phyloP scores from a whole-genome alignment of 2,888 invertebrate genomes.

The Atethmia centrago region DNA sequence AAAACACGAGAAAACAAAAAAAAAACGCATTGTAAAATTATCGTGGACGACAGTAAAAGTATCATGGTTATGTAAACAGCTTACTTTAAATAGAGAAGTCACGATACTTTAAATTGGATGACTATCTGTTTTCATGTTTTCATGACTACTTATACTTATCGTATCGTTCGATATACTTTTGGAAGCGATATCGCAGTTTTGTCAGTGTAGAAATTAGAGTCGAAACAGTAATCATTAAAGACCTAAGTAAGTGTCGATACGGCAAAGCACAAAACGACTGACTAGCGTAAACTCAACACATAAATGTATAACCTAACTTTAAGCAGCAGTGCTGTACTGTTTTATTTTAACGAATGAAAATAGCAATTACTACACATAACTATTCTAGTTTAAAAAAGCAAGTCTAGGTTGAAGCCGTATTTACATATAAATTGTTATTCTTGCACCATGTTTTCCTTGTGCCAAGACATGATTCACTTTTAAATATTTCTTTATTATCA shows the following conservation, averaged over 20 bases:
- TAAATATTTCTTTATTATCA: slow-evolving; percentile 27
- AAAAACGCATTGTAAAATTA: background rate
- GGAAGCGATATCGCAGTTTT: background rate
- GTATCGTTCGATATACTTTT: slow-evolving; percentile 3
- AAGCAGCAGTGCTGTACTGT: background rate
- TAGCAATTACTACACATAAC: slow-evolving; percentile 20
- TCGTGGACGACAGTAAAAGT: background rate
- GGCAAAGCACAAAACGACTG: background rate
- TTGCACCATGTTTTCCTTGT: slow-evolving; percentile 29
- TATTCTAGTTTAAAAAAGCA: slow-evolving; percentile 27
- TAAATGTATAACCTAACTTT: background rate
- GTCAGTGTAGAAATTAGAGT: background rate
- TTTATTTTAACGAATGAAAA: slow-evolving; percentile 14
- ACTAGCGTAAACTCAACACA: background rate
- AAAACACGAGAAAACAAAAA: background rate
- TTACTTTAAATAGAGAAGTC: background rate
- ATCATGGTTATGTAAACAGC: background rate
- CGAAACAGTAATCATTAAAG: background rate
- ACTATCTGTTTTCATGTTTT: slow-evolving; percentile 14
- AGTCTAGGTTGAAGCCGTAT: slow-evolving; percentile 32
- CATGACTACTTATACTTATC: too few species aligned
- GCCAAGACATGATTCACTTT: slow-evolving; percentile 8
- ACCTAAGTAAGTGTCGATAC: background rate
- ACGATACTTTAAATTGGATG: background rate
- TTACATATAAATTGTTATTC: slow-evolving; percentile 47